Evolutionary conservation across 2,797 vertebrate genomes (phyloP).

Genomic region (Rhabdomys pumilio): DNA sequence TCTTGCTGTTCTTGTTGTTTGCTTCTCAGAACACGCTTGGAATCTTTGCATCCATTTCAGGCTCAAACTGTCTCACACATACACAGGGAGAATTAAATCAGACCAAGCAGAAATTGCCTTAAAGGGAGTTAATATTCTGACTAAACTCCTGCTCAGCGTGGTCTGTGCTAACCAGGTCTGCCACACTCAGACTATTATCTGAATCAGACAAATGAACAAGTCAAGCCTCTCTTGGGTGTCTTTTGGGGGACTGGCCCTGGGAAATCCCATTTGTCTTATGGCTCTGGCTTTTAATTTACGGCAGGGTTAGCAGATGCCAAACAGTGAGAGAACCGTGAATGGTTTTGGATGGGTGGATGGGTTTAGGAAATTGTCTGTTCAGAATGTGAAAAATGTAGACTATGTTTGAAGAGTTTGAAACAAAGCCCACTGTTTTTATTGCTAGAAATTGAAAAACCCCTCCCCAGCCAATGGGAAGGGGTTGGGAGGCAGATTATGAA

Average conservation of each 20-base stretch:
- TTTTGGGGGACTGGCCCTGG: not conserved
- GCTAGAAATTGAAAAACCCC: slow-evolving; percentile 9
- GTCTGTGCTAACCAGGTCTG: not conserved
- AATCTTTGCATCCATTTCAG: slow-evolving; percentile 65
- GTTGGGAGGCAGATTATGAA: not conserved
- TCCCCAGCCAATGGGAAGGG: not conserved
- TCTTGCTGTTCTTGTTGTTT: fast-evolving
- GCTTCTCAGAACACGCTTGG: slow-evolving; percentile 70
- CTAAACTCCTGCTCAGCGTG: slow-evolving; percentile 56
- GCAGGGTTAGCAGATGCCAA: not conserved
- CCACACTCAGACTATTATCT: not conserved
- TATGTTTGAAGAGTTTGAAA: not conserved
- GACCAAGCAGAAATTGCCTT: slow-evolving; percentile 82
- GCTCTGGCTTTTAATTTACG: slow-evolving; percentile 79
- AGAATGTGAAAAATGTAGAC: not conserved
- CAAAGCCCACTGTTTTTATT: slow-evolving; percentile 1
- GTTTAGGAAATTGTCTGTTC: not conserved
- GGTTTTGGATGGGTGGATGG: not conserved
- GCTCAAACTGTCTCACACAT: slow-evolving; percentile 79
- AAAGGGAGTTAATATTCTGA: slow-evolving; percentile 80
- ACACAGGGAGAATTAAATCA: slow-evolving; percentile 84
- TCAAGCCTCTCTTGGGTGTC: not conserved
- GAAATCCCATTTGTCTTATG: slow-evolving; percentile 62
- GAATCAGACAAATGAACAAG: not conserved
- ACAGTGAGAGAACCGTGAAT: slow-evolving; percentile 29